Base-by-base conservation (phyloP, 2,797 vertebrate genomes). In the Tympanoctomys barrerae region DNA sequence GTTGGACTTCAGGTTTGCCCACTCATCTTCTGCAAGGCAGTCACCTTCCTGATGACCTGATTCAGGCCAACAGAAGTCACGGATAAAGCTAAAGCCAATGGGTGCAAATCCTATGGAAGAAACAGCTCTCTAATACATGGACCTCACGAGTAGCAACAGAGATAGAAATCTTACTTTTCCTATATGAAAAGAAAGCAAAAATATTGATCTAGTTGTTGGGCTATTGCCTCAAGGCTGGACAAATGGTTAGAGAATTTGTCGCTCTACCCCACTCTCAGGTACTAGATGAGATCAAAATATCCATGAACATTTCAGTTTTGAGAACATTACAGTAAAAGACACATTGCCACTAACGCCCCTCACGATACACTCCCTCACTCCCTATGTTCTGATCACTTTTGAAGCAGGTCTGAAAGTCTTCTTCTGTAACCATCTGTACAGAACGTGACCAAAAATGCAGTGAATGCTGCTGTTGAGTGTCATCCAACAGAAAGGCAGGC, bases 61-160 rank as follows among this genome's bases (percentile, higher is more conserved):
- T 89, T 84, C 16, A 52, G 31, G n/a, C 22, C 49, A 87, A 68
- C 0, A 1, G 90, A 79, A 46, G 59, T 92, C 61, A 95, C 9
- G 89, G 79, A 81, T 68, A 90, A 94, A 85, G 71, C 61, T 93
- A 87, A 87, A 87, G 57, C 5, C 49, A 42, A 8, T 22, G 42
- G 57, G 33, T 80, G 66, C 7, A 1, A 57, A 24, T 6, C 42
- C 49, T 42, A 2, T 57, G 42, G 54, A 80, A 28, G 18, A 88
- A 89, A 88, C 33, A 68, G 46, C 5, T 70, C 75, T 96, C 42
- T 70, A 28, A 24, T 49, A 7, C 68, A 68, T 66, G 71, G 59
- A 77, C 26, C 57, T 90, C 68, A 33, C 52, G 49, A 73, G 12
- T 75, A 88, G 89, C 1, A 12, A 46, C 4, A 36, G 52, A 73